phyloP scores from a whole-genome alignment of 2,113 vertebrate species.

The Neopipo cinnamomea region DNA sequence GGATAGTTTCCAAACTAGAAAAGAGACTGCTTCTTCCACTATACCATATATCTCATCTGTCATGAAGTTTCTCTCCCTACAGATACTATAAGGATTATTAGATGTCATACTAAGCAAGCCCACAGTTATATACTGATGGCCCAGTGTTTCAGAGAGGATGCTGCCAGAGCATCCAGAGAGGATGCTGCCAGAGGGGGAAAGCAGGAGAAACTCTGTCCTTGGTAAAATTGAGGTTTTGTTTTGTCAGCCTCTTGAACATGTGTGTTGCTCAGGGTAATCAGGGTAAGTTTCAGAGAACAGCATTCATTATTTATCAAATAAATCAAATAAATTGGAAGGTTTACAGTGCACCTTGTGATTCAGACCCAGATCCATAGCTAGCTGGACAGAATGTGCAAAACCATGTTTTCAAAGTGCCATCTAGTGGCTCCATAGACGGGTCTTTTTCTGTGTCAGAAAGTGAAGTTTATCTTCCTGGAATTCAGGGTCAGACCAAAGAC shows the following conservation, averaged over 20 bases:
- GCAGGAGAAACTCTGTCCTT: background rate
- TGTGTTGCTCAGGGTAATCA: background rate
- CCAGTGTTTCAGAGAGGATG: background rate
- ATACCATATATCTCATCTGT: background rate
- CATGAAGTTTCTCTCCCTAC: background rate
- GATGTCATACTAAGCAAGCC: background rate
- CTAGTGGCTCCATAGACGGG: background rate
- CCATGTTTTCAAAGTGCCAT: constrained; percentile 19
- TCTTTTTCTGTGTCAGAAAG: background rate
- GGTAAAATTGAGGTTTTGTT: background rate
- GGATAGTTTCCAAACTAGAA: background rate
- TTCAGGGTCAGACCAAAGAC: background rate
- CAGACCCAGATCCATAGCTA: too few relatives aligned
- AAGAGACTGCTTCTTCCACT: background rate
- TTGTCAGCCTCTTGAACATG: background rate
- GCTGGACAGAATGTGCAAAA: background rate
- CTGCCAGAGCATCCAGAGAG: background rate
- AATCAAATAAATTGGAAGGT: background rate
- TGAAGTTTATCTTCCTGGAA: fast-evolving
- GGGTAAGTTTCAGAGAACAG: background rate
- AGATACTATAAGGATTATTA: background rate
- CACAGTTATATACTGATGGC: background rate
- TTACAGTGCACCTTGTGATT: background rate
- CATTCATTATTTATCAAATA: background rate
- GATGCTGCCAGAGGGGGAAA: background rate